Conservation (phyloP, 2,888 invertebrate genomes). For the Cyrtodaria siliqua region DNA sequence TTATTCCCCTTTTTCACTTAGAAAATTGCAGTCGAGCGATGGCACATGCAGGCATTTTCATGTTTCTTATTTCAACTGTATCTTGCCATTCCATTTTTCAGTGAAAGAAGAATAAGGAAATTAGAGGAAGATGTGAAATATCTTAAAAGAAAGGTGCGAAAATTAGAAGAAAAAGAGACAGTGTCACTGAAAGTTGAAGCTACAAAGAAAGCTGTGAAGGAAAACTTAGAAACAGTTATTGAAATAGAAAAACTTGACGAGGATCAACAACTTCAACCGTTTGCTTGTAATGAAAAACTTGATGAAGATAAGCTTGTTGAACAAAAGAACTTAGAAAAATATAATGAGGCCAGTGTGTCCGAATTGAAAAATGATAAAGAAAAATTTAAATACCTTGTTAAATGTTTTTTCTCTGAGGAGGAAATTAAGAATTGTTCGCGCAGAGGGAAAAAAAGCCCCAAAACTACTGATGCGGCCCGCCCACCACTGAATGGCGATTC, state of each 20-base stretch:
- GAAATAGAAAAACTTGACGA: constrained; percentile 5
- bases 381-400: constrained; percentile 24
- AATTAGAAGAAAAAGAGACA: constrained; percentile 13
- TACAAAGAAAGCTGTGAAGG: constrained; percentile 2
- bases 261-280: constrained; percentile 1
- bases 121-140: constrained; percentile 23
- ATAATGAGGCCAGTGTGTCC: no score
- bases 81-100: no score
- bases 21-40: no score
- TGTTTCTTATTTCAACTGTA: no score
- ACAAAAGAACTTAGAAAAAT: no score
- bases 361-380: constrained; percentile 5
- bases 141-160: constrained; percentile 9
- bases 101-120: constrained; percentile 34
- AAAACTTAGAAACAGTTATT: neutral
- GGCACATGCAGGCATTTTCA: no score
- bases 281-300: neutral
- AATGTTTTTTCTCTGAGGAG: constrained; percentile 23
- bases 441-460: constrained; percentile 16
- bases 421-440: constrained; percentile 22
- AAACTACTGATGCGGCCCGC: constrained; percentile 6
- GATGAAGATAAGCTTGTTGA: no score
- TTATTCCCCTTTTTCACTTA: no score
- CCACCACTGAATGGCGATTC: constrained; percentile 15
- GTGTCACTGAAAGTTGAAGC: neutral